Conservation (phyloP, 1,140 invertebrate species). For the Scaptomyza graminum region DNA sequence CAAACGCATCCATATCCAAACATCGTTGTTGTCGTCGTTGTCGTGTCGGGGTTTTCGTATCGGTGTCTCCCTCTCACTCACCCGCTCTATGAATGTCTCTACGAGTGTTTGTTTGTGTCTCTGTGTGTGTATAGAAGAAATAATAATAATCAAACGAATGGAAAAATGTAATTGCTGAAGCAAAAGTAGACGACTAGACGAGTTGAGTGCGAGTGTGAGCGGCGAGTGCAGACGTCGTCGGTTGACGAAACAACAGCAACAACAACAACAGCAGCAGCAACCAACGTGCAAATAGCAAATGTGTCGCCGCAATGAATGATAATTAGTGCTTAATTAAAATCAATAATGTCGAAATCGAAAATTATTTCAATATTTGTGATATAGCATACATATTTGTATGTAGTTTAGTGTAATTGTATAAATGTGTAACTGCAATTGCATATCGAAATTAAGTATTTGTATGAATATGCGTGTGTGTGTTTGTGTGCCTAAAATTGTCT, state of each 20-base stretch:
- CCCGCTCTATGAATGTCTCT: constrained; percentile 32
- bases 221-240: constrained; percentile 42
- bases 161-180: constrained; percentile 77
- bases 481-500: constrained; percentile 22
- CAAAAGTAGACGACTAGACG: constrained; percentile 44
- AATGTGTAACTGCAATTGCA: constrained; percentile 13
- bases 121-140: constrained; percentile 46
- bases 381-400: constrained; percentile 30
- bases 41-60: constrained; percentile 45
- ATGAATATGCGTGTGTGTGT: constrained; percentile 21
- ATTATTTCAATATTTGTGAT: constrained; percentile 55
- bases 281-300: constrained; percentile 69
- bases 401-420: constrained; percentile 7
- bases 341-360: constrained; percentile 74
- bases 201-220: constrained; percentile 19
- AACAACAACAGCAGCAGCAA: constrained; percentile 27
- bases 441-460: constrained; percentile 13
- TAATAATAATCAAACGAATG: constrained; percentile 80
- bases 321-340: constrained; percentile 82
- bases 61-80: constrained; percentile 32
- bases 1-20: constrained; percentile 56
- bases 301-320: constrained; percentile 71
- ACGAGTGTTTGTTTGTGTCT: constrained; percentile 14
- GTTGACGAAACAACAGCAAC: constrained; percentile 28
- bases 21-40: constrained; percentile 21